Evolutionary conservation across 2,797 vertebrate genomes (phyloP).

Genomic region (Lutjanus campechanus): DNA sequence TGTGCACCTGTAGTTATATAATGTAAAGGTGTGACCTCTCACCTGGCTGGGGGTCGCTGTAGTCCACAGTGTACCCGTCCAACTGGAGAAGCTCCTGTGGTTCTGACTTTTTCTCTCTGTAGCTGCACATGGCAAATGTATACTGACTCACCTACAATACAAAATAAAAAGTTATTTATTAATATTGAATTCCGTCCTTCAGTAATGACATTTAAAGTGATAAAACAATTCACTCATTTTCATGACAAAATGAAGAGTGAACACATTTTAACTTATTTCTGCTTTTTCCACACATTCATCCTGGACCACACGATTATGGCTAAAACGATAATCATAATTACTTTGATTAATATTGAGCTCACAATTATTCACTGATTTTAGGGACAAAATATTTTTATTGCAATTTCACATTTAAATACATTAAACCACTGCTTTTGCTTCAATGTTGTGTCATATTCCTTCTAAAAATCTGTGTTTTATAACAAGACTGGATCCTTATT

Average conservation of each 20-base stretch:
- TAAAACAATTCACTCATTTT: background rate
- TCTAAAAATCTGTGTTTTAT: too few relatives aligned
- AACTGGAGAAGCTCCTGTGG: constrained; percentile 98
- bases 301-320: too few relatives aligned
- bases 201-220: background rate
- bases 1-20: background rate
- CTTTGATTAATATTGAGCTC: too few relatives aligned
- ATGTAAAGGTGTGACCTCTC: constrained; percentile 26
- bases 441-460: too few relatives aligned
- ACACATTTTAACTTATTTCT: background rate
- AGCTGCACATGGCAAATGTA: constrained; percentile 99
- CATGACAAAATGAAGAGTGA: background rate
- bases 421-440: too few relatives aligned
- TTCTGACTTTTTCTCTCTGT: constrained; percentile 99
- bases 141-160: constrained; percentile 96
- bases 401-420: too few relatives aligned
- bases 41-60: constrained; percentile 99
- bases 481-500: too few relatives aligned
- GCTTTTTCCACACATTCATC: background rate
- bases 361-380: too few relatives aligned
- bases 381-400: too few relatives aligned
- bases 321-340: too few relatives aligned
- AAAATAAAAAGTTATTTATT: constrained; percentile 43
- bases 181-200: background rate
- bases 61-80: constrained; percentile 99